Conservation (phyloP, 53 echinoderm and acorn worm genomes). For the Actinopyga echinites region DNA sequence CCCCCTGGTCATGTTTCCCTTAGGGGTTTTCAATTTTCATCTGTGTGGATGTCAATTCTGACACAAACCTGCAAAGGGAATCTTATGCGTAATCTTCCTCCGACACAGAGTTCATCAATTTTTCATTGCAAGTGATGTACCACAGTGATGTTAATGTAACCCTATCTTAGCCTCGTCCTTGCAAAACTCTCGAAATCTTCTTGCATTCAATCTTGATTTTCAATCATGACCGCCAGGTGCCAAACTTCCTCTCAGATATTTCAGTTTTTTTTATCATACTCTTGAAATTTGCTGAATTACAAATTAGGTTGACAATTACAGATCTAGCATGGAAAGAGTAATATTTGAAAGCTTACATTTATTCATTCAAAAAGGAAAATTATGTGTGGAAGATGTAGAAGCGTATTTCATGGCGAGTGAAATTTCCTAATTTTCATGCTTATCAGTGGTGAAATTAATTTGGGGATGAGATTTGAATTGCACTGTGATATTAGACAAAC, state of each 20-base stretch:
- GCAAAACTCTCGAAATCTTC: conserved; percentile 19
- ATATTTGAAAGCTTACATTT: neutral
- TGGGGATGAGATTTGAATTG: too few species aligned
- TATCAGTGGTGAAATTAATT: too few species aligned
- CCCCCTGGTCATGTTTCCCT: neutral
- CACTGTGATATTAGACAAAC: too few species aligned
- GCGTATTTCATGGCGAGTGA: too few species aligned
- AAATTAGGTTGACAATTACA: conserved; percentile 18
- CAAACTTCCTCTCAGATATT: conserved; percentile 1
- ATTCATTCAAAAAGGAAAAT: neutral
- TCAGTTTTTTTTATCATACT: neutral
- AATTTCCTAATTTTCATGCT: too few species aligned
- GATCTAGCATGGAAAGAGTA: neutral
- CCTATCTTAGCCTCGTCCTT: conserved; percentile 23
- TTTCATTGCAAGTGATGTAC: neutral
- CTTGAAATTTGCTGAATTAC: neutral
- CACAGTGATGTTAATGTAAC: neutral
- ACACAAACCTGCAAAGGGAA: too few species aligned
- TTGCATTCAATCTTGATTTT: neutral
- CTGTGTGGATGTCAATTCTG: neutral
- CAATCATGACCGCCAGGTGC: conserved; percentile 13
- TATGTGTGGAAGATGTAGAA: neutral
- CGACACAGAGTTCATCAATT: too few species aligned
- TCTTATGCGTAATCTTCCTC: too few species aligned
- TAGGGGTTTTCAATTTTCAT: neutral